These are phyloP conservation scores for Nibea coibor DNA, from an alignment of 2,113 vertebrate genomes.

Conservation along the genomic window DNA sequence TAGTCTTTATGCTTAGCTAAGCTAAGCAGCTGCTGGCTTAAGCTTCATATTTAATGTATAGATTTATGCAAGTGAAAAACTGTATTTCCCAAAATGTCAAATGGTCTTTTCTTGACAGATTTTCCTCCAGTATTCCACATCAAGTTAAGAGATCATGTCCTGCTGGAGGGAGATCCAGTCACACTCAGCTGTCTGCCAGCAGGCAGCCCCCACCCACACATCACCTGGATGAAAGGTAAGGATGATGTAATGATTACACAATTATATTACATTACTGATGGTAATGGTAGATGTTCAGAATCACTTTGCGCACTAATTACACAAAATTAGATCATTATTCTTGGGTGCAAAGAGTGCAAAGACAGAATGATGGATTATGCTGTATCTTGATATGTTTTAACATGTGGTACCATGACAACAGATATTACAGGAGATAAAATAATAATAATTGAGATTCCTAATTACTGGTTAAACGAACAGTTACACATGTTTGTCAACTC, in stretches of 20 bases:
- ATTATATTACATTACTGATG: not conserved
- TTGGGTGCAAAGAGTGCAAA: not conserved
- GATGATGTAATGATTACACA: not conserved
- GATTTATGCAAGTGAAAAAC: no score
- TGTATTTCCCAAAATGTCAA: no score
- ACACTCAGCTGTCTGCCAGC: slow-evolving; percentile 96
- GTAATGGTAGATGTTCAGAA: not conserved
- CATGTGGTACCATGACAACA: slow-evolving; percentile 2
- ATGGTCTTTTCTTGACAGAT: slow-evolving; percentile 81
- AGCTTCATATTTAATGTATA: no score
- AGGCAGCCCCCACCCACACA: slow-evolving; percentile 91
- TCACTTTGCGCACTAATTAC: slow-evolving; percentile 5
- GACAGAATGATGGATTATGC: not conserved
- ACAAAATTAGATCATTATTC: slow-evolving; percentile 13
- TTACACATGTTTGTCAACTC: not conserved
- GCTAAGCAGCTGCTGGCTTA: no score
- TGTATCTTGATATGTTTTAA: not conserved
- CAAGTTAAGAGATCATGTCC: slow-evolving; percentile 96
- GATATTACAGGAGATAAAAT: not conserved
- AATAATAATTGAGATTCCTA: not conserved
- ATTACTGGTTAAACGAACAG: not conserved
- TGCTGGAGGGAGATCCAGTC: slow-evolving; percentile 94
- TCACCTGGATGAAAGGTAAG: slow-evolving; percentile 95
- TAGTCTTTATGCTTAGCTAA: no score
- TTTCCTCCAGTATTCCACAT: slow-evolving; percentile 97